Conservation (phyloP, 2,797 vertebrate genomes). For the Mycteria americana region DNA sequence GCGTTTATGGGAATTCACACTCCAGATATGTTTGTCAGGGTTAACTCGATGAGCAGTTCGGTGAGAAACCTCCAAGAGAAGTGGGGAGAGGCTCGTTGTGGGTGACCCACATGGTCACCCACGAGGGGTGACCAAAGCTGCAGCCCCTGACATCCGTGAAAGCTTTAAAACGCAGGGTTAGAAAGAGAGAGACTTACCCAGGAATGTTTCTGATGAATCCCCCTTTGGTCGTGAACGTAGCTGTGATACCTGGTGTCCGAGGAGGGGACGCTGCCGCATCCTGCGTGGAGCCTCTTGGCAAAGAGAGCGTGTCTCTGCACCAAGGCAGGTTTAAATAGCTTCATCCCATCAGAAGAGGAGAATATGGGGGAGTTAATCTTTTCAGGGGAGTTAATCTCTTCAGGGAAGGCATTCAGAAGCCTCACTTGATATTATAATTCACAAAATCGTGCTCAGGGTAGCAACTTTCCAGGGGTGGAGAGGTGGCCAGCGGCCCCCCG, state of each 20-base stretch:
- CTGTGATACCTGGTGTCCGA: not conserved
- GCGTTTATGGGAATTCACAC: not conserved
- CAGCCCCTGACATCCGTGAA: not conserved
- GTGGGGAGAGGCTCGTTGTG: not conserved
- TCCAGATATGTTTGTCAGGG: not conserved
- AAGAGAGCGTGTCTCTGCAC: not conserved
- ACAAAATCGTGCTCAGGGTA: not conserved
- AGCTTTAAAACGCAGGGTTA: not conserved
- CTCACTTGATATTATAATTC: not conserved
- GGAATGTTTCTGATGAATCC: fast-evolving
- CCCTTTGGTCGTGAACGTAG: not conserved
- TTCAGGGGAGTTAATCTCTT: not conserved
- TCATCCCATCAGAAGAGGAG: not conserved
- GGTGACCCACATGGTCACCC: not conserved
- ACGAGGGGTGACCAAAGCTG: not conserved
- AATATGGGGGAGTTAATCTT: not conserved
- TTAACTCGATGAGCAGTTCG: not conserved
- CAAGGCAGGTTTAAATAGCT: not conserved
- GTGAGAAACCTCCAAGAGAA: not conserved
- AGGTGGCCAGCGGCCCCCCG: not conserved
- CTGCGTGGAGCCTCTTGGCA: not conserved
- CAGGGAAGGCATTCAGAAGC: not conserved
- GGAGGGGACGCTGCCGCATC: not conserved
- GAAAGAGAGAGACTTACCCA: not conserved
- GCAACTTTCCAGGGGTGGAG: not conserved